These are phyloP conservation scores for Dynastes maya DNA, from an alignment of 2,888 invertebrate species.

Conservation along the genomic window DNA sequence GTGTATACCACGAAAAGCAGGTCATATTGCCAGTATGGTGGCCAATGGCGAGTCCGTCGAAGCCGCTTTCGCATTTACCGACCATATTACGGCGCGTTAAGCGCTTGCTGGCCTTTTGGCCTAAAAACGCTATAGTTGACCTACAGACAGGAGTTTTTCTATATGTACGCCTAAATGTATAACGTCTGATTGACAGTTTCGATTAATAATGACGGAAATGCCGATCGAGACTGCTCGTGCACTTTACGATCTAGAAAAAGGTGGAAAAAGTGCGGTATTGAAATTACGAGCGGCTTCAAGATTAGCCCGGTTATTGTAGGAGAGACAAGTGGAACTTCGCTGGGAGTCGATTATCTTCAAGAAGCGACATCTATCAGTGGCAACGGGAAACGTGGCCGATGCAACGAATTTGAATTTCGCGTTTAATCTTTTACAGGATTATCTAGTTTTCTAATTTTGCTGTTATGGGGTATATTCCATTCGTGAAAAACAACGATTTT, in stretches of 20 bases:
- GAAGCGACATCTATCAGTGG: slow-evolving; percentile 2
- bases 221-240: slow-evolving; percentile 19
- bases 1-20: slow-evolving; percentile 57
- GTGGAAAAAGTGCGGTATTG: slow-evolving; percentile 14
- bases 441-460: background rate
- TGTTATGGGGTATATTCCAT: no score
- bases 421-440: background rate
- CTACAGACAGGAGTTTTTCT: slow-evolving; percentile 54
- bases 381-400: background rate
- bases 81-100: slow-evolving; percentile 50
- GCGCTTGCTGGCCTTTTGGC: slow-evolving; percentile 66
- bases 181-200: slow-evolving; percentile 41
- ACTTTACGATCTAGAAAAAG: slow-evolving; percentile 11
- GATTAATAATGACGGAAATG: slow-evolving; percentile 47
- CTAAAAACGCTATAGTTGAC: slow-evolving; percentile 64
- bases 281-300: slow-evolving; percentile 1
- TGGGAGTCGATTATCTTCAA: background rate
- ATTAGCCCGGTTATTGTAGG: background rate
- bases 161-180: slow-evolving; percentile 9
- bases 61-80: slow-evolving; percentile 58
- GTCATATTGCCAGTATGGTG: slow-evolving; percentile 56
- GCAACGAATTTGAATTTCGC: slow-evolving; percentile 3
- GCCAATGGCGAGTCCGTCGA: slow-evolving; percentile 55
- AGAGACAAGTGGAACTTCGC: background rate
- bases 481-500: no score